Evolutionary conservation across 2,797 vertebrate species (phyloP), one percentile per base, ranked within the genome.

Genomic region (Falco concolor): DNA sequence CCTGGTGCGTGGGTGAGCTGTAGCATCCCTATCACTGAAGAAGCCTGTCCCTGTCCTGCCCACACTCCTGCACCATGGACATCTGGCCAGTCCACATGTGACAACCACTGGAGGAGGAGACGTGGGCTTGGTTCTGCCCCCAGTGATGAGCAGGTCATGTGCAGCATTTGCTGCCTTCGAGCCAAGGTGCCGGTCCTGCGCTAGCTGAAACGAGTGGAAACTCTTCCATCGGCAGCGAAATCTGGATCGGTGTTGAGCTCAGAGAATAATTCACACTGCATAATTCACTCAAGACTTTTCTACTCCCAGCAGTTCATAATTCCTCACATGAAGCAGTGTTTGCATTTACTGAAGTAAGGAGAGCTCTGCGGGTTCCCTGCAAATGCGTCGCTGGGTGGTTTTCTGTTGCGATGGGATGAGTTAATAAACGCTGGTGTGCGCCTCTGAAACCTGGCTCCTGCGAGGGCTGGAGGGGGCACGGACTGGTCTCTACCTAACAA

Each of bases 111-210:
- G 54, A 50, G 67, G 8, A 85, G 72, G n/a, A 72, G 34, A 7
- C 0, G 3, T 17, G 40, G 32, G 36, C 18, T 84, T 57, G 68
- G 45, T 32, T 54, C 54, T 78, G 68, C 53, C 50, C 57, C 15
- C 0, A 0, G 57, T 4, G 1, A 34, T 0, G 1, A 8, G 49
- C 73, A 44, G 69, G 22, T 52, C 50, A 13, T 3, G 0, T 36
- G 72, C 64, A 23, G 73, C 0, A 0, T 74, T 59, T 40, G 56
- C 36, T 45, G 40, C 4, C 30, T 7, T 10, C 3, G 2, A 36
- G 68, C 20, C 64, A 15, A 19, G 57, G 57, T 2, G 1, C 38
- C 12, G 11, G 56, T 7, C 47, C 63, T 27, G 44, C 2, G 4
- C 1, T 8, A 56, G 73, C 32, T n/a, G 52, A 18, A 63, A 44